Conservation (phyloP, 2,888 invertebrate genomes). For the Andrena haemorrhoa region DNA sequence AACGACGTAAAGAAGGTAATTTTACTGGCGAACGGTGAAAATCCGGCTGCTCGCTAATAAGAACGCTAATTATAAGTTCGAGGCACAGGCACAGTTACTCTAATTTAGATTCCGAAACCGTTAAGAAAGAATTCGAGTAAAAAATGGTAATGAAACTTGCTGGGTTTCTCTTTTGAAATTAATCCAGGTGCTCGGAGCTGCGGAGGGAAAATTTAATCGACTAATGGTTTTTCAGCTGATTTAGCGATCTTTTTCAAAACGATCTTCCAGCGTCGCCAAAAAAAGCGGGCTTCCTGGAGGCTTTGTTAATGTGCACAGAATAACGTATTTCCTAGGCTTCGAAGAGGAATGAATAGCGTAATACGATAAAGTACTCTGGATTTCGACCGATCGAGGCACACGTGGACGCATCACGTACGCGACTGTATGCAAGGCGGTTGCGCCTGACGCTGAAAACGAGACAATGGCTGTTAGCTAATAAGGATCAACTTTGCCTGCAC, state of each 20-base stretch:
- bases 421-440: conserved; percentile 32
- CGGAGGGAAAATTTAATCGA: not conserved
- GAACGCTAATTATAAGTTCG: not conserved
- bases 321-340: no score
- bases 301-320: no score
- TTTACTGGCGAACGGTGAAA: not conserved
- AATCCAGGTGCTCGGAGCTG: not conserved
- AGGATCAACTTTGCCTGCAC: conserved; percentile 39
- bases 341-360: not conserved
- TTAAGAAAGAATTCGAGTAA: not conserved
- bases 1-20: not conserved
- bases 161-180: conserved; percentile 6
- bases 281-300: no score
- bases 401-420: conserved; percentile 11
- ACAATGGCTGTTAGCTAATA: conserved; percentile 52
- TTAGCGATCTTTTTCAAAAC: no score
- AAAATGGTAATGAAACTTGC: not conserved
- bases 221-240: not conserved
- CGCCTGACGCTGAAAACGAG: conserved; percentile 20
- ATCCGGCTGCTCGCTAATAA: not conserved
- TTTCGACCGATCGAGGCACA: not conserved
- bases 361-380: not conserved
- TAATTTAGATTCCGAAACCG: not conserved
- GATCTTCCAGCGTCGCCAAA: no score
- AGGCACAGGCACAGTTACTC: conserved; percentile 2